Base-by-base conservation (phyloP, 2,888 invertebrate species). In the Tetranychus piercei region DNA sequence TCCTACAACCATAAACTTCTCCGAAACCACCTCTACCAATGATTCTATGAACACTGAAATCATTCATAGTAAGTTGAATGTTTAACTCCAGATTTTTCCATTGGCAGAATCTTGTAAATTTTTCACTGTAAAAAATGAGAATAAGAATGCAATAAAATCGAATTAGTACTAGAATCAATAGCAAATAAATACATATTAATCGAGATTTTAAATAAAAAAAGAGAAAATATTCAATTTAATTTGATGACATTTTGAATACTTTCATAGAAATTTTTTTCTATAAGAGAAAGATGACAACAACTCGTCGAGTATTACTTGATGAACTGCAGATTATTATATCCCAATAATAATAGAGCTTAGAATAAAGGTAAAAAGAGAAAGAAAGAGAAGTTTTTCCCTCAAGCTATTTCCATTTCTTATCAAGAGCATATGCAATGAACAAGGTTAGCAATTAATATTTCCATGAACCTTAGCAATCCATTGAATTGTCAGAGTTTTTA, bases 21-120 rank as follows among this genome's bases (percentile, higher is more conserved):
- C 99, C 99, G 83, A 99, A 99, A 72, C 99, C 99, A 73, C 99
- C 99, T 79, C 99, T 87, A 43, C 99, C 99, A 81, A 99, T 99
- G 82, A 99, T 99, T 82, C 99, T 90, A 85, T 99, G 99, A 79
- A 99, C 97, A 84, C 95, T 96, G 86, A 99, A 99, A 88, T 99
- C 99, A 86, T 99, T 99, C 97, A 99, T 99, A 80, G 97, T 95
- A 84, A 99, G 86, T 90, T 92, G 84, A 83, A 97, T 97, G 87
- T 99, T 99, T 84, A 99, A 87, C 87, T 99, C 99, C 87, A 99
- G 88, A 85, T 99, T 99, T 86, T 99, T 99, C 99, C 99, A 99
- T 85, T 99, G 99, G 85, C 97, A 97, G 87, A 96, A 99, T 82
- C 99, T 89, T 81, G 96, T 97, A 86, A 95, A 99, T 87, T 97